Evolutionary conservation across 1,140 invertebrate species (phyloP), one percentile per base, ranked within the genome.

Genomic region (Holotrichia oblita): DNA sequence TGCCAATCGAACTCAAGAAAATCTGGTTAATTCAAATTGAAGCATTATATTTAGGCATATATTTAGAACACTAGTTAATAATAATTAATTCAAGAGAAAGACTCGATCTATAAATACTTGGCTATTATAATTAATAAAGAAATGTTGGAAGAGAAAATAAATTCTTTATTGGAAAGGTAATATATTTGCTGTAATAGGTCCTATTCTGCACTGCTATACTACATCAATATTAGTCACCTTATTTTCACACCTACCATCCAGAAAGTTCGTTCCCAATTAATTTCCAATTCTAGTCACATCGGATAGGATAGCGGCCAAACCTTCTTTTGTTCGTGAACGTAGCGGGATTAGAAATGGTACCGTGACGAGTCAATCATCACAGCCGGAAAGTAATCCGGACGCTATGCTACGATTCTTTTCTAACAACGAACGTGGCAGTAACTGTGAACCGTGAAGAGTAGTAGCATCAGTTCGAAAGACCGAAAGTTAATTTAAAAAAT

Each of bases 401-500:
- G 61, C 12, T 22, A 7, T 22, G 22, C 44, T n/a, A 17, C 17
- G 14, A 14, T 17, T 55, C 48, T 34, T 17, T 55, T 55, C 48
- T 55, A 55, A 55, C 48, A 17, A 44, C 9, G 61, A n/a, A 10
- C 6, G 59, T 17, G 20, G 59, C 44, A 48, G 48, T 17, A n/a
- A 17, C 48, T 17, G 48, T 17, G 27, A 34, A 34, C 27, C 27
- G 27, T 34, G 4, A 34, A 34, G 27, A 34, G 27, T 17, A 55
- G 14, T 55, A 55, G 48, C 48, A 55, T 14, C n/a, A 7, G n/a
- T 17, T n/a, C 48, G 48, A 55, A 55, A 55, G 22, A 69, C 61
- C 61, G 61, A 69, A 69, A 69, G 61, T 69, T 69, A 69, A 69
- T 69, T 69, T 69, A 69, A 69, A 69, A 27, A 69, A 69, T 69